Base-by-base conservation (phyloP, 2,113 vertebrate species). In the Carassius gibelio region DNA sequence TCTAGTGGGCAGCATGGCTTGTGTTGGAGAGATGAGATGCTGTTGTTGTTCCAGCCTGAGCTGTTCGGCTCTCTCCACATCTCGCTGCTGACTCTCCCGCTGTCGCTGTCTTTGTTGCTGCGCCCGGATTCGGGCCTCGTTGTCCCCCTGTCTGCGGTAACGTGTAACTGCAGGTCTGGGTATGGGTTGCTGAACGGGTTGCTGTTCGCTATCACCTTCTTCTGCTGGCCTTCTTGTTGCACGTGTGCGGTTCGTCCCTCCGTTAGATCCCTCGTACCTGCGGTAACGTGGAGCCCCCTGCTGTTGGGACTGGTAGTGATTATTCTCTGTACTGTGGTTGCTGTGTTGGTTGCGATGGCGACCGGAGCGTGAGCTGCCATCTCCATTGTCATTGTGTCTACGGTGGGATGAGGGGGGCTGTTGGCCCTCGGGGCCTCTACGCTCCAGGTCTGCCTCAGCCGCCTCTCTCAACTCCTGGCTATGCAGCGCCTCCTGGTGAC, bases 381-480 rank as follows among this genome's bases (percentile, higher is more conserved):
- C 87, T 42, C 38, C 77, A 36, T 89, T 84, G 69, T 88, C 88
- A 42, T 90, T 90, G 21, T 85, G 88, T 66, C 90, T 89, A 57
- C 85, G 88, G 72, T 89, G 88, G 21, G 85, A 82, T 55, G 64
- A 55, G 83, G 90, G 64, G 48, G 91, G 52, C 0, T 89, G 85
- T 93, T 92, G 94, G 88, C 55, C 82, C 90, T 64, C 89, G 15
- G 92, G 93, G 0, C 94, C 93, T 85, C 93, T 86, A 23, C 86
- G 94, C 89, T 95, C 95, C 86, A 96, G 89, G 91, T 97, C 96
- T 2, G 95, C 95, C 91, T 96, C 96, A 85, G 94, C 93, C 3
- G 94, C 96, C 88, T 97, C 96, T n/a, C 93, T 96, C 64, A 95
- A 93, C 82, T 95, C 96, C 68, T 96, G 94, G 88, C 93, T 94